Percentiles rank a stretch among this genome's conserved stretches.
Evolutionary conservation across 2,797 vertebrate species (phyloP).

Genomic region (Sphaeramia orbicularis): DNA sequence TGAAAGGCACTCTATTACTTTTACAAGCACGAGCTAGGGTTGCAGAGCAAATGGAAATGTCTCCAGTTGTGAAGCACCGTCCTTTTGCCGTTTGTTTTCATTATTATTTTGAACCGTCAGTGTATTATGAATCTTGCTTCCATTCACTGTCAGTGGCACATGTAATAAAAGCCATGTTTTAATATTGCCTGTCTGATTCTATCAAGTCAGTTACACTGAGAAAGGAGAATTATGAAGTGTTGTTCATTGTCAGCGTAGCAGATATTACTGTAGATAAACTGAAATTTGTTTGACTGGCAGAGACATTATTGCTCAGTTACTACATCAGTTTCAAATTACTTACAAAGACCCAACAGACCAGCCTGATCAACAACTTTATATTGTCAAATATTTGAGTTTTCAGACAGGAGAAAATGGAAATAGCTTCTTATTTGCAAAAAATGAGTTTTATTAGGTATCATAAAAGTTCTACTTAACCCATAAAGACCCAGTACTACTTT

Average conservation of each 20-base stretch:
- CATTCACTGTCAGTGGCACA: conserved; percentile 47
- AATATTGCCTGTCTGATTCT: conserved; percentile 64
- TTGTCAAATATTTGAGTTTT: conserved; percentile 36
- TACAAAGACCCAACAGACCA: conserved; percentile 14
- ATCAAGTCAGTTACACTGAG: conserved; percentile 46
- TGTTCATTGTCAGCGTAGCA: conserved; percentile 49
- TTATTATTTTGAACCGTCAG: conserved; percentile 47
- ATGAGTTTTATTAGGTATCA: conserved; percentile 13
- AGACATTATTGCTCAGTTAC: conserved; percentile 61
- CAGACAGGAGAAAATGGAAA: conserved; percentile 14
- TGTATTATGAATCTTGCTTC: conserved; percentile 44
- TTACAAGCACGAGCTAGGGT: conserved; percentile 15
- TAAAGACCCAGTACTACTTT: too few relatives aligned
- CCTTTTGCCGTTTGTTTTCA: conserved; percentile 54
- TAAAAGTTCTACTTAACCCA: neutral
- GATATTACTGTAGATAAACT: conserved; percentile 68
- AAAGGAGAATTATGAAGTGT: conserved; percentile 47
- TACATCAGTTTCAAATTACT: conserved; percentile 46
- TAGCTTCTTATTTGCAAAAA: conserved; percentile 16
- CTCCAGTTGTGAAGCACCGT: conserved; percentile 22
- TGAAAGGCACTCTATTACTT: conserved; percentile 13
- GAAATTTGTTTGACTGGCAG: conserved; percentile 65
- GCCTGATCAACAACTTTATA: conserved; percentile 14
- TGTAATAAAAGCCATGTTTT: conserved; percentile 70
- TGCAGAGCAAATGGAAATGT: conserved; percentile 23